A percentile compares a stretch with the other conserved stretches of the same genome.
These are phyloP conservation scores for Rhadina sibilatrix DNA, from an alignment of 2,113 vertebrate species.

Conservation along the genomic window DNA sequence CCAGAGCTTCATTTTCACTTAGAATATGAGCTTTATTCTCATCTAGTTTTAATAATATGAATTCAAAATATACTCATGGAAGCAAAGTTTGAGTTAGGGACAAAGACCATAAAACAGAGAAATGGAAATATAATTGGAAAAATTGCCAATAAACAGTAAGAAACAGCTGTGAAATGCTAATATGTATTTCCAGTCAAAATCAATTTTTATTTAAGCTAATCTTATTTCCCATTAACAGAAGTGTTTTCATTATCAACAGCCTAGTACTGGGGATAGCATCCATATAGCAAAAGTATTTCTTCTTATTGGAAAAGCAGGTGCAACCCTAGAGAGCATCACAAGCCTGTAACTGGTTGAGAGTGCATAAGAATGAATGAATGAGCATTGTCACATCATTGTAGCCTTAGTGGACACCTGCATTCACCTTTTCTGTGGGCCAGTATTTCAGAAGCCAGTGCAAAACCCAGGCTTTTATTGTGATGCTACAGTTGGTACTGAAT, in stretches of 20 bases:
- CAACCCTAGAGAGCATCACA: neutral
- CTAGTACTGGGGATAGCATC: neutral
- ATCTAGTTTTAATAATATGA: neutral
- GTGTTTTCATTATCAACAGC: neutral
- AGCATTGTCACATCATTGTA: neutral
- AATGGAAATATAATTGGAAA: slow-evolving; percentile 3
- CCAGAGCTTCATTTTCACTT: neutral
- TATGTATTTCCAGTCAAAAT: neutral
- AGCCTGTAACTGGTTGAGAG: neutral
- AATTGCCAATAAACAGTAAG: neutral
- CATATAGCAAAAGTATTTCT: neutral
- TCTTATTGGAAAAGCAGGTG: neutral
- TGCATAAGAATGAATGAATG: neutral
- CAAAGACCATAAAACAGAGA: neutral
- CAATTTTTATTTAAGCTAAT: neutral
- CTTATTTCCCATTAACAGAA: neutral
- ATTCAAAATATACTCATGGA: neutral
- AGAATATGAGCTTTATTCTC: neutral
- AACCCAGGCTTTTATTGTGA: neutral
- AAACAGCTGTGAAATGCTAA: neutral
- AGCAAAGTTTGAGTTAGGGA: neutral
- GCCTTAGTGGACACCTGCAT: neutral
- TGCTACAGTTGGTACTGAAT: accelerated
- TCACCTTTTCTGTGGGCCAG: neutral
- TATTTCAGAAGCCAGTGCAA: neutral